Conservation (phyloP, 2,888 invertebrate genomes). For the Epirrita christyi region DNA sequence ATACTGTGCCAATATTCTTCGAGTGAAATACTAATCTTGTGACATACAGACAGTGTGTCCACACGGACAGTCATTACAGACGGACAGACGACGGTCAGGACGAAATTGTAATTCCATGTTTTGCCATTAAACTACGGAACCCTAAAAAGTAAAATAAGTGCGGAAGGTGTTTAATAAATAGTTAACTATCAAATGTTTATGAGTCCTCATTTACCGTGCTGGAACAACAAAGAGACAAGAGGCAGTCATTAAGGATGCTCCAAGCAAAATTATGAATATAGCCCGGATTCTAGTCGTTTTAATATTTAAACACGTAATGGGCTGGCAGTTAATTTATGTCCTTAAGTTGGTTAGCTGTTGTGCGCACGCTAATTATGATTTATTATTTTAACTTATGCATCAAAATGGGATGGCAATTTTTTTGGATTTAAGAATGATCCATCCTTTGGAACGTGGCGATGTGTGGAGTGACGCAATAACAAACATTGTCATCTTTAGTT, state of each 20-base stretch:
- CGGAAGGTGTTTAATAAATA: too few relatives aligned
- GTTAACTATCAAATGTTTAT: not conserved
- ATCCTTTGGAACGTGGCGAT: not conserved
- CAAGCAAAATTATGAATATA: conserved; percentile 43
- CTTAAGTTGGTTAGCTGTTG: conserved; percentile 48
- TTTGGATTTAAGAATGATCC: not conserved
- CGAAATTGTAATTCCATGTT: too few relatives aligned
- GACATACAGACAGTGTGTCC: too few relatives aligned
- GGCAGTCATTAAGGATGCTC: conserved; percentile 33
- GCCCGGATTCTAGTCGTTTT: conserved; percentile 44
- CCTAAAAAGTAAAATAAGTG: too few relatives aligned
- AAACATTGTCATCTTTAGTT: too few relatives aligned
- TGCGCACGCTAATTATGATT: conserved; percentile 52
- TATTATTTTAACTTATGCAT: conserved; percentile 36
- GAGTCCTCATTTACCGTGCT: conserved; percentile 1
- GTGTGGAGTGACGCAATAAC: too few relatives aligned
- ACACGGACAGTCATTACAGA: too few relatives aligned
- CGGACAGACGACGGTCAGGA: too few relatives aligned
- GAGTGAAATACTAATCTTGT: too few relatives aligned
- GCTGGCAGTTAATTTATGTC: conserved; percentile 57
- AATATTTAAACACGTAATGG: conserved; percentile 58
- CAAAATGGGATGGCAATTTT: conserved; percentile 1
- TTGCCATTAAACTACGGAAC: too few relatives aligned
- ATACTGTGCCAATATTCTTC: too few relatives aligned
- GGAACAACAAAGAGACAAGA: conserved; percentile 9